Base-by-base conservation (phyloP, 2,797 vertebrate genomes). In the Odontamblyopus lacepedii region DNA sequence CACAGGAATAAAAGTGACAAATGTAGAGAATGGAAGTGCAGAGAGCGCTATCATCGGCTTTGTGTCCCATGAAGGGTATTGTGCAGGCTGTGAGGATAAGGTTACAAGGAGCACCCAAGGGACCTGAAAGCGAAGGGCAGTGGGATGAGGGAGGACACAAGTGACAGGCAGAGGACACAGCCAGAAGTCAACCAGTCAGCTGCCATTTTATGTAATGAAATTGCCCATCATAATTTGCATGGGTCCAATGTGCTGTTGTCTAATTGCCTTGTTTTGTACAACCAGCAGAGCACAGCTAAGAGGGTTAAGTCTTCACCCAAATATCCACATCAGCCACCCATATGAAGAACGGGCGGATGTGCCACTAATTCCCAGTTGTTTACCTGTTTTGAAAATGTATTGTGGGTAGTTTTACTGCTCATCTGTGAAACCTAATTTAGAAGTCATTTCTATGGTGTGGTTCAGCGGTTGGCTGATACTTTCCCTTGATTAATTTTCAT, bases 1-100 rank as follows among this genome's bases (percentile, higher is more conserved):
- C 65, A 51, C 59, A 67, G 76, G 82, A 90, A 89, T 93, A 92
- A 91, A 93, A 89, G 91, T 93, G 91, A 93, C 87, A 89, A 91
- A 93, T 92, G 89, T 79, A 77, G 80, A 88, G 87, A 88, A 87
- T 84, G 74, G 83, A 86, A 79, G 69, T 74, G 81, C 85, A 73
- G 73, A 88, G 78, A 61, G 73, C 23, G 63, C 63, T 88, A 88
- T 90, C 87, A 80, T 69, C 79, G 87, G 89, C 91, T 89, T 90
- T 90, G 86, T 92, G 88, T 91, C 83, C 83, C 77, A 70, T 88
- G 90, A 92, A 91, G 88, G 86, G 87, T 87, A 90, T 89, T 92
- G 89, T 92, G 88, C 71, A 51, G 74, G 75, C 79, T 86, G 79
- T 86, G 61, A 79, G 87, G 78, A 81, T 88, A 89, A 88, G 87